Conservation (phyloP, 2,797 vertebrate genomes). For the Eulemur rubriventer region DNA sequence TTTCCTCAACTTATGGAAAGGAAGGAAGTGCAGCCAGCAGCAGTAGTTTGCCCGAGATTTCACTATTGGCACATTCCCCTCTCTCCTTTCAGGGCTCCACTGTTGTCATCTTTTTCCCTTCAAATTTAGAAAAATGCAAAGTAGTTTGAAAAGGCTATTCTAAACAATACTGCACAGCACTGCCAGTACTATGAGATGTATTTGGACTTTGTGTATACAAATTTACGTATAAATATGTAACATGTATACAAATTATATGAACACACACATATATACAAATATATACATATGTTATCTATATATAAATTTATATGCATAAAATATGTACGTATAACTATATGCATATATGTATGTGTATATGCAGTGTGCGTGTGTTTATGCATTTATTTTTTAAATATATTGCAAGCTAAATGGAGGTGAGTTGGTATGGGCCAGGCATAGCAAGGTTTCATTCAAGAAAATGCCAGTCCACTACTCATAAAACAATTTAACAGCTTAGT, state of each 20-base stretch:
- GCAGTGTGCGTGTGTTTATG: neutral
- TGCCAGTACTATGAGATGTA: neutral
- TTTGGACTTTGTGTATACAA: neutral
- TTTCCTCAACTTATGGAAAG: neutral
- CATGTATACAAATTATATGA: neutral
- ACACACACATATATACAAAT: neutral
- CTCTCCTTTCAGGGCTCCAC: neutral
- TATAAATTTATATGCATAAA: neutral
- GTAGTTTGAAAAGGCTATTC: neutral
- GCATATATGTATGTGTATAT: neutral
- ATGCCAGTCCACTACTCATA: neutral
- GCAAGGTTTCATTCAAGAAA: neutral
- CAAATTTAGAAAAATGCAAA: conserved; percentile 14
- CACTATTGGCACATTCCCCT: rapidly evolving
- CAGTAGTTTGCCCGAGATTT: neutral
- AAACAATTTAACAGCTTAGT: neutral
- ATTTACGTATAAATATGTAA: neutral
- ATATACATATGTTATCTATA: neutral
- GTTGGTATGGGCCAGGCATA: neutral
- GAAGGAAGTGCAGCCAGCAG: neutral
- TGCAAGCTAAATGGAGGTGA: neutral
- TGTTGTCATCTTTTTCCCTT: neutral
- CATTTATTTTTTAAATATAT: neutral
- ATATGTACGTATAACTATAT: neutral
- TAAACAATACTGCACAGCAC: neutral